These are phyloP conservation scores for Agapostemon virescens DNA, from an alignment of 2,888 invertebrate species.

Conservation along the genomic window DNA sequence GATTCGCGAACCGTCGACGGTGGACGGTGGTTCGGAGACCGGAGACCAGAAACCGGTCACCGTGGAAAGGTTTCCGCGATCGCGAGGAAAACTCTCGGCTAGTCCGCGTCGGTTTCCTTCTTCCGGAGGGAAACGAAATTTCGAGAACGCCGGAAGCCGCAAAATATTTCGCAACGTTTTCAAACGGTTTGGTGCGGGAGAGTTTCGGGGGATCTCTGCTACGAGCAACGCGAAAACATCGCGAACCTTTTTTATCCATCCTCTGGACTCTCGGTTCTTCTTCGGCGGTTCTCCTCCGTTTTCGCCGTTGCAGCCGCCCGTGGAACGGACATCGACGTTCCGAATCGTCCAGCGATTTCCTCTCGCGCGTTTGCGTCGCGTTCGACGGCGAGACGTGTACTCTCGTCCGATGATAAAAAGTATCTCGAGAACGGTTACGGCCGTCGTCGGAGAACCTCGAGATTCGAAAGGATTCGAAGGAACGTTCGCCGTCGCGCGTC, in stretches of 20 bases:
- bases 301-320: background rate
- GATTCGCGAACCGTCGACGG: background rate
- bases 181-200: background rate
- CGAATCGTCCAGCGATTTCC: too few relatives aligned
- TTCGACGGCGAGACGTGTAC: too few relatives aligned
- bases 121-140: background rate
- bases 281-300: background rate
- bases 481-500: background rate
- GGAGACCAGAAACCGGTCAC: background rate
- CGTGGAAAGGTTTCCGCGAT: slow-evolving; percentile 22
- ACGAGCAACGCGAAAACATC: too few relatives aligned
- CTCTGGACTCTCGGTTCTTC: too few relatives aligned
- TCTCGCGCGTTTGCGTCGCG: background rate
- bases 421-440: background rate
- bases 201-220: background rate
- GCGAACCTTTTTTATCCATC: background rate
- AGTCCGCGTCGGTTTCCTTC: background rate
- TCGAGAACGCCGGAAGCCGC: background rate
- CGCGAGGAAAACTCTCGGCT: background rate
- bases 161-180: slow-evolving; percentile 20
- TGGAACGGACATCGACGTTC: background rate
- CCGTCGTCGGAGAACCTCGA: background rate
- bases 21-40: background rate
- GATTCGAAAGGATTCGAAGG: background rate
- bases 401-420: too few relatives aligned